Evolutionary conservation across 2,113 vertebrate species (phyloP).

Genomic region (Marmota flaviventris): DNA sequence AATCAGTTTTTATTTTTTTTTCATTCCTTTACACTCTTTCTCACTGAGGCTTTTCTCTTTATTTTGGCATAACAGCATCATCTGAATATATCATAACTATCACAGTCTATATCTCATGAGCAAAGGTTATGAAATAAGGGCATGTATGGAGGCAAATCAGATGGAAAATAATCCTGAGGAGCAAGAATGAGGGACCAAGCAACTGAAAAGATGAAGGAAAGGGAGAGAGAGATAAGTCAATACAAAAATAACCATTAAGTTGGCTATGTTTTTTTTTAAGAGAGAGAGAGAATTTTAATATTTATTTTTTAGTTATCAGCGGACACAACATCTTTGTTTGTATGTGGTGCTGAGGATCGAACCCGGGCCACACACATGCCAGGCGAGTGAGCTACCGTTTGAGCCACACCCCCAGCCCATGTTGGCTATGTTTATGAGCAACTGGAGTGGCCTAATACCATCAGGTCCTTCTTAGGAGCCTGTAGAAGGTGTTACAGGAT

Average conservation of each 20-base stretch:
- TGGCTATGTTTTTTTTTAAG: background rate
- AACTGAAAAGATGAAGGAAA: background rate
- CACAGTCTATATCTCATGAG: background rate
- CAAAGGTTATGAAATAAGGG: background rate
- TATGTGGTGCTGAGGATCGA: too few species aligned
- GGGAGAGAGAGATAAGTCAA: background rate
- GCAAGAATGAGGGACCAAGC: background rate
- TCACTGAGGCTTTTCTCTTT: background rate
- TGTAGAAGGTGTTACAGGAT: background rate
- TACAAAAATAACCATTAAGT: background rate
- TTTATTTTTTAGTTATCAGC: too few species aligned
- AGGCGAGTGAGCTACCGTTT: too few species aligned
- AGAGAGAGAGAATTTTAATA: too few species aligned
- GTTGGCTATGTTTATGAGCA: background rate
- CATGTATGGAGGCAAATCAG: background rate
- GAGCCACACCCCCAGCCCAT: too few species aligned
- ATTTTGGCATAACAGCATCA: background rate
- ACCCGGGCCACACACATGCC: too few species aligned
- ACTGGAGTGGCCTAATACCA: background rate
- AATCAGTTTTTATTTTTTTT: background rate
- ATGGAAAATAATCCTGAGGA: background rate
- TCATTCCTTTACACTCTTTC: background rate
- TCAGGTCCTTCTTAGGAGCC: background rate
- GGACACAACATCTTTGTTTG: too few species aligned
- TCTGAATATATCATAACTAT: background rate